These are phyloP conservation scores for Teleiodes luculella DNA, from an alignment of 2,888 invertebrate species.

Conservation along the genomic window DNA sequence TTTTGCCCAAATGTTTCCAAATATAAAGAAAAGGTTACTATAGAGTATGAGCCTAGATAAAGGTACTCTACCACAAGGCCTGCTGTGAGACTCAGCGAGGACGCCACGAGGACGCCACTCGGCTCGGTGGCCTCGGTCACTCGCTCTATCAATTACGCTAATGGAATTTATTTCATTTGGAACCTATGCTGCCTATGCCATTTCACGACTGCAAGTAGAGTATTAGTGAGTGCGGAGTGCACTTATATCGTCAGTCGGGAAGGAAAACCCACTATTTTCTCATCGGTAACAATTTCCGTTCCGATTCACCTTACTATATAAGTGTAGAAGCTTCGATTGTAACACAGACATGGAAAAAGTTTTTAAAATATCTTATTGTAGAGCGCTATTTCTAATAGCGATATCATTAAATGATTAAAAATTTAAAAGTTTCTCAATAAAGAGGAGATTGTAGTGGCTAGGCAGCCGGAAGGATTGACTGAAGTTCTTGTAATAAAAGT, in stretches of 20 bases:
- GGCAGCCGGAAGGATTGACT: slow-evolving; percentile 26
- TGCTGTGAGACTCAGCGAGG: not conserved
- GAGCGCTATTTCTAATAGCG: not conserved
- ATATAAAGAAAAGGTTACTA: too few species aligned
- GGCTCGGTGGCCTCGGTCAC: slow-evolving; percentile 43
- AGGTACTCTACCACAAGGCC: too few species aligned
- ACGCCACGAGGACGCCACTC: slow-evolving; percentile 26
- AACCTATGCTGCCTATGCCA: slow-evolving; percentile 43
- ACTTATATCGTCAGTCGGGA: slow-evolving; percentile 29
- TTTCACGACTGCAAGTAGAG: slow-evolving; percentile 17
- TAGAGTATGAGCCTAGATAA: too few species aligned
- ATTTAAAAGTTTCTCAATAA: slow-evolving; percentile 20
- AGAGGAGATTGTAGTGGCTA: slow-evolving; percentile 17
- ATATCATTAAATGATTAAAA: slow-evolving; percentile 26
- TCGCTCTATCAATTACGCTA: slow-evolving; percentile 64
- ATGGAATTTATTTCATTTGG: slow-evolving; percentile 70
- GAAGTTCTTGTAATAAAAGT: slow-evolving; percentile 55
- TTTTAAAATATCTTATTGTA: too few species aligned
- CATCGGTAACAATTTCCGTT: slow-evolving; percentile 12
- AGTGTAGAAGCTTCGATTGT: not conserved
- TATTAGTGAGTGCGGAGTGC: slow-evolving; percentile 30
- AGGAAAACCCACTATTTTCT: slow-evolving; percentile 24
- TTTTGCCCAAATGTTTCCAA: not conserved
- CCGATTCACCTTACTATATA: slow-evolving; percentile 1
- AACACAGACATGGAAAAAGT: not conserved